Percentiles rank a stretch among this genome's conserved stretches.
phyloP scores from a whole-genome alignment of 2,797 vertebrate species.

The Takifugu ocellatus region DNA sequence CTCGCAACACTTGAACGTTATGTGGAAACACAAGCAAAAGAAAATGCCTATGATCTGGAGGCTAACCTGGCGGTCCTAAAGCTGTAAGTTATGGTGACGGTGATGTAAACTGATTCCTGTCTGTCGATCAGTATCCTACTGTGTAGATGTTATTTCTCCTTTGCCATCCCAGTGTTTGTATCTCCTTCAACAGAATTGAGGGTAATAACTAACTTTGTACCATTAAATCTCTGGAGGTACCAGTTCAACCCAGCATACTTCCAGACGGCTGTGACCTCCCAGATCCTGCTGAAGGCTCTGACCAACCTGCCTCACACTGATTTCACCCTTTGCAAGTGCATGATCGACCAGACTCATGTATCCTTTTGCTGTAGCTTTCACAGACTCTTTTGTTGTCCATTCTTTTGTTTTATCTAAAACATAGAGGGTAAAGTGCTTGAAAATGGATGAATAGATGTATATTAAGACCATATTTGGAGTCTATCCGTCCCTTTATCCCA shows the following conservation, averaged over 20 bases:
- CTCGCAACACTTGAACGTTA: conserved; percentile 87
- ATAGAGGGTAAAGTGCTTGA: not conserved
- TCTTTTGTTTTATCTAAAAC: no score
- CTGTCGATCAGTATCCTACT: no score
- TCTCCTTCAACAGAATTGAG: no score
- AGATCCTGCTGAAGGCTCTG: conserved; percentile 92
- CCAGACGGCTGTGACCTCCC: conserved; percentile 87
- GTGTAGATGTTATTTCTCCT: no score
- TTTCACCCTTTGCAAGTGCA: conserved; percentile 96
- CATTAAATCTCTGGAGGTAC: conserved; percentile 74
- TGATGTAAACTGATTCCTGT: not conserved
- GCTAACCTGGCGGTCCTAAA: conserved; percentile 90
- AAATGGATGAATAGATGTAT: no score
- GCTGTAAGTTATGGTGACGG: conserved; percentile 72
- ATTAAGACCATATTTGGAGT: no score
- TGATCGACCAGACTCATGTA: conserved; percentile 95
- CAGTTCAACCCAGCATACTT: conserved; percentile 96
- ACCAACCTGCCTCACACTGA: conserved; percentile 95
- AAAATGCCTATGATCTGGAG: conserved; percentile 91
- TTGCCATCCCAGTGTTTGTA: no score
- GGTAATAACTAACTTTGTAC: not conserved
- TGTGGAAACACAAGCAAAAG: conserved; percentile 88
- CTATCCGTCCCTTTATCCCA: no score
- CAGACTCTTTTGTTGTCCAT: not conserved
- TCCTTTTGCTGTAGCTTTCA: conserved; percentile 67